Evolutionary conservation across 2,113 vertebrate species (phyloP), one percentile per base, ranked within the genome.

Genomic region (Cinclus cinclus): DNA sequence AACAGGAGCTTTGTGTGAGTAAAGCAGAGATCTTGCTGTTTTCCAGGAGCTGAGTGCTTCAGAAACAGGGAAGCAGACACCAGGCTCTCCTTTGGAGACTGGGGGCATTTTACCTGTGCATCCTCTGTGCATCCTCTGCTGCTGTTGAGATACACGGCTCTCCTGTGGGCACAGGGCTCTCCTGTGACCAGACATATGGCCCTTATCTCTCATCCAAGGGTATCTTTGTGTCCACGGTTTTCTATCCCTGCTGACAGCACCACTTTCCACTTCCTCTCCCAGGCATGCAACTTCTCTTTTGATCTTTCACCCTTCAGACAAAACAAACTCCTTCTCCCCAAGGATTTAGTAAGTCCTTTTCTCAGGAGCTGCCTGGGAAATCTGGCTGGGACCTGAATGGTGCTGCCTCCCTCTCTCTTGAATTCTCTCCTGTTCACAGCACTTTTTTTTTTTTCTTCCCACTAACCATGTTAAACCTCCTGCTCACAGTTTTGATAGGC

Each of bases 1-100:
- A 96, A 83, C 49, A 71, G 60, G 68, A 93, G 71, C 83, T 56
- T 56, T 44, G 39, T 30, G 73, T 70, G 79, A 91, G 56, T 39
- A 90, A 60, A 79, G 76, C 76, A 81, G 79, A 71, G 73, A 59
- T 64, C 33, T 60, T 58, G 71, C 46, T 85, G 5, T 44, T 90
- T 87, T 92, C 85, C 44, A 58, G 59, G 31, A 94, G 24, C 17
- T 3, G 1, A 28, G 14, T 35, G 23, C 30, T 67, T 81, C 77
- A 44, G 77, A 50, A 47, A 37, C 0, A 6, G 47, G 15, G 49
- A 77, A 85, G 50, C 41, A 81, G 53, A 63, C 33, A 21, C 2
- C 4, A 81, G 11, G 25, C 6, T 92, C 6, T 63, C 30, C n/a
- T 78, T 20, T 2, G 3, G 21, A 56, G 11, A 12, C 27, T 74